Evolutionary conservation across 2,113 vertebrate genomes (phyloP), one percentile per base, ranked within the genome.

Genomic region (Chunga burmeisteri): DNA sequence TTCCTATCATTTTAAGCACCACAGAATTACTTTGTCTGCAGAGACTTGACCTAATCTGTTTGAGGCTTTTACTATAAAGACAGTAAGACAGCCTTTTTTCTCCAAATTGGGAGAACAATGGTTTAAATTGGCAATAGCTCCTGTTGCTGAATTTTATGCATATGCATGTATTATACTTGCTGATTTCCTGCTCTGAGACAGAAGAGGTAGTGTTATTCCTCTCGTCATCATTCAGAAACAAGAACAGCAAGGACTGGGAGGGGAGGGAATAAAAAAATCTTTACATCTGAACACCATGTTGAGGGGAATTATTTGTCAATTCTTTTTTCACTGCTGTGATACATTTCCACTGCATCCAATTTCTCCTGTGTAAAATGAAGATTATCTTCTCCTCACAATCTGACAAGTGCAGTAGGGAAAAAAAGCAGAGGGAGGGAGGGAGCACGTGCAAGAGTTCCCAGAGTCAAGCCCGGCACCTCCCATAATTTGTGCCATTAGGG

Each of bases 41-140:
- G 97, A 96, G 97, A 96, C 90, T 90, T 97, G 97, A 98, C 96
- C 96, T 97, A 97, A 98, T 97, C 95, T 97, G 94, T 96, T 96
- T 80, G 94, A 95, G 92, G 91, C 79, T 97, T 96, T 95, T 86
- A 82, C 88, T 86, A 87, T 96, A 91, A 96, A 81, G 92, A 90
- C 87, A 88, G 88, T 66, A 90, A 91, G 59, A 89, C 73, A 68
- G 75, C 59, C 93, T 94, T 98, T 94, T 96, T 97, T 95, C 90
- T 92, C 83, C 90, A 93, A 93, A 97, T 96, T 94, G 91, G 92
- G 86, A 94, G 66, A 93, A 95, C 93, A 91, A 96, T 93, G 49
- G 88, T 92, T 95, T 93, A 95, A 96, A 94, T 78, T 67, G 71
- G 56, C 81, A 94, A 46, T 96, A 91, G 84, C 55, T 96, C 94